Percentiles rank a stretch among this genome's conserved stretches.
Evolutionary conservation across 2,888 invertebrate species (phyloP).

Genomic region (Thyatira batis): DNA sequence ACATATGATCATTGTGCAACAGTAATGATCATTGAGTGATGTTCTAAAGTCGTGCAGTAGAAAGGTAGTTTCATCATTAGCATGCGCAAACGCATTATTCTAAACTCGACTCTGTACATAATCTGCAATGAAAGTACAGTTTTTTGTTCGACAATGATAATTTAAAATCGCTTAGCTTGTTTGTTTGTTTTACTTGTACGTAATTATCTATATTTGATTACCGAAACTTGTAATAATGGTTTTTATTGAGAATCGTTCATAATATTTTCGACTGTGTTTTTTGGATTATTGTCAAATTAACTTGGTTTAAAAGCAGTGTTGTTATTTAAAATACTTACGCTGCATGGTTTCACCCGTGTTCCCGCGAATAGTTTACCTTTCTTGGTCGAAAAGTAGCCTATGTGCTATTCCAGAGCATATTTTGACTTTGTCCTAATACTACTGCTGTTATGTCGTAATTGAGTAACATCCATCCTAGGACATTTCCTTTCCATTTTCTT

Average conservation of each 20-base stretch:
- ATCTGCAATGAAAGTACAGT: neutral
- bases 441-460: no score
- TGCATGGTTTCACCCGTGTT: no score
- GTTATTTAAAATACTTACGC: no score
- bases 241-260: neutral
- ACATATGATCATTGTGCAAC: neutral
- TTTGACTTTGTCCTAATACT: no score
- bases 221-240: neutral
- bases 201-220: neutral
- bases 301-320: no score
- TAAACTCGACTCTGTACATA: neutral
- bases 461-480: no score
- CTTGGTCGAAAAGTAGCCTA: no score
- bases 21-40: neutral
- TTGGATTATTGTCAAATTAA: no score
- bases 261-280: no score
- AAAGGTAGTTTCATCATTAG: neutral
- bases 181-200: neutral
- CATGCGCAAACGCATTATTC: neutral
- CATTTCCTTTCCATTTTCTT: no score
- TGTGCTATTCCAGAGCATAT: no score
- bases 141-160: neutral
- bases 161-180: constrained; percentile 4
- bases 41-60: neutral
- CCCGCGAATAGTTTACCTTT: no score